phyloP scores from a whole-genome alignment of 2,888 invertebrate genomes.

The Trichogramma dendrolimi region DNA sequence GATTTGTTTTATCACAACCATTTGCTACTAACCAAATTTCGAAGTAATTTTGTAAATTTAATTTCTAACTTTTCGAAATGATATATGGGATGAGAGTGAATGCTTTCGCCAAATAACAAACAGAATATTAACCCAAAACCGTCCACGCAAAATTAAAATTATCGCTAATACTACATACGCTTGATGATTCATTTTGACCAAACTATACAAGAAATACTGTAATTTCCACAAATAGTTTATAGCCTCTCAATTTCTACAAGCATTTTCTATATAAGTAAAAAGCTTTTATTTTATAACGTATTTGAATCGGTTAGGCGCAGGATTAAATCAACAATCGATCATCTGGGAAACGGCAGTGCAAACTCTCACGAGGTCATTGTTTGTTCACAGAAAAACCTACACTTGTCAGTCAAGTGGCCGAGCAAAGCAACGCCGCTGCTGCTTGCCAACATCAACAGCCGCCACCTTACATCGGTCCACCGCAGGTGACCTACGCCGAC shows the following conservation, averaged over 20 bases:
- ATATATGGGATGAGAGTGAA: slow-evolving; percentile 14
- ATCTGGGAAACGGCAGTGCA: neutral
- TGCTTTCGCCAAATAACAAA: slow-evolving; percentile 28
- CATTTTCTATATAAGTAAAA: neutral
- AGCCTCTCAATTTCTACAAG: no score
- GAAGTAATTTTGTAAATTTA: neutral
- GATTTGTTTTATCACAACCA: slow-evolving; percentile 2
- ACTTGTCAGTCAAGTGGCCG: slow-evolving; percentile 33
- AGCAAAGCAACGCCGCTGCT: slow-evolving; percentile 29
- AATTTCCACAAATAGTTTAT: no score
- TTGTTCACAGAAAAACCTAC: slow-evolving; percentile 46
- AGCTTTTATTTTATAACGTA: neutral
- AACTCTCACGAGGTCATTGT: neutral
- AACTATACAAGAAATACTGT: no score
- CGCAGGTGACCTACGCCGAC: slow-evolving; percentile 32
- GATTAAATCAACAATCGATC: neutral
- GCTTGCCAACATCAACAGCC: slow-evolving; percentile 28
- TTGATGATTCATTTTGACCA: no score
- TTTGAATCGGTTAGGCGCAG: neutral
- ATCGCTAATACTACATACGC: no score
- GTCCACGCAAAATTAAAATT: no score
- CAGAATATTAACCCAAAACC: no score
- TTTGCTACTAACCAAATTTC: slow-evolving; percentile 6
- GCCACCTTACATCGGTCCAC: slow-evolving; percentile 43
- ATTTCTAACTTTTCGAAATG: slow-evolving; percentile 6